A percentile compares a stretch with the other conserved stretches of the same genome.
Conservation (phyloP, 2,888 invertebrate species). For the Proisotoma minuta region DNA sequence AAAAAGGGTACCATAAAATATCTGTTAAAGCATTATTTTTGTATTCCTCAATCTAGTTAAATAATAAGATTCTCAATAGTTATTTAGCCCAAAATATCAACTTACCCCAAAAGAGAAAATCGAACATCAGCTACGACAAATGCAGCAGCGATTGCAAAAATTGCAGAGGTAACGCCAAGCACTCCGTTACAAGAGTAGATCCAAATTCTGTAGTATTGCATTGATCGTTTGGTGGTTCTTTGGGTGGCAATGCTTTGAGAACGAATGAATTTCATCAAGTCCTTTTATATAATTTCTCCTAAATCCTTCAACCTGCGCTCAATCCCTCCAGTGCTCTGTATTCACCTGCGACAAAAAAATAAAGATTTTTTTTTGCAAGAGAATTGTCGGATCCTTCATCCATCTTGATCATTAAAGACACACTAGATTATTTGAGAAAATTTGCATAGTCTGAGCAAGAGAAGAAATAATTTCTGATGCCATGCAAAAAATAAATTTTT, state of each 20-base stretch:
- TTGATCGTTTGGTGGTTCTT: slow-evolving; percentile 8
- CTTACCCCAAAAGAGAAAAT: slow-evolving; percentile 56
- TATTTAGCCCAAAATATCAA: no score
- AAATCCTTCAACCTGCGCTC: neutral
- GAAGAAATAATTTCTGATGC: no score
- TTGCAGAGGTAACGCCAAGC: slow-evolving; percentile 73
- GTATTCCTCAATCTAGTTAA: no score
- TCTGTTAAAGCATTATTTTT: no score
- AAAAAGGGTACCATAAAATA: no score
- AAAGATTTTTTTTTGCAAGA: no score
- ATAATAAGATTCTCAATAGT: no score
- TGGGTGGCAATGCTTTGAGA: neutral
- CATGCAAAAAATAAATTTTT: no score
- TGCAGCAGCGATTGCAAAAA: slow-evolving; percentile 70
- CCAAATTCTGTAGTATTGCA: slow-evolving; percentile 61
- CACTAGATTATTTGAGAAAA: no score
- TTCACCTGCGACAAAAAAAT: neutral
- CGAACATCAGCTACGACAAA: slow-evolving; percentile 52
- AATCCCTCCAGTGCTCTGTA: neutral
- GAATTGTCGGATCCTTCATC: no score
- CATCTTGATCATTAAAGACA: no score
- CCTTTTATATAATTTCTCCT: neutral
- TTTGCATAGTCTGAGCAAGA: no score
- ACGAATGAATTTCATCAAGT: slow-evolving; percentile 4
- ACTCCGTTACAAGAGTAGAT: slow-evolving; percentile 88